Conservation (phyloP, 2,888 invertebrate genomes). For the Metopia argyrocephala region DNA sequence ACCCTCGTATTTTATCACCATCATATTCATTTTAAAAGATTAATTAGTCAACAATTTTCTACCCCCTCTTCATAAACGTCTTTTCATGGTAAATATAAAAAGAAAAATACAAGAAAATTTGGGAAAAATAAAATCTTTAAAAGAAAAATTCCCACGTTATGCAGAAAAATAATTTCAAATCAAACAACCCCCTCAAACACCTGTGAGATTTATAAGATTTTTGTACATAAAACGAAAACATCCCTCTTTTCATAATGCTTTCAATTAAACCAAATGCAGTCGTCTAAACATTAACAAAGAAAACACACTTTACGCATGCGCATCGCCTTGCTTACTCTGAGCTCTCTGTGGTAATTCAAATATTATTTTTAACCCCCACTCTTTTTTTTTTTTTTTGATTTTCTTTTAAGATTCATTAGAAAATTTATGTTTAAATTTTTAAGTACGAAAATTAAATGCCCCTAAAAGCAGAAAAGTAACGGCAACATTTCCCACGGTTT, state of each 20-base stretch:
- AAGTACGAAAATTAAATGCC: constrained; percentile 12
- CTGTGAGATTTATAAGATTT: constrained; percentile 33
- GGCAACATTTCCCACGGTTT: constrained; percentile 62
- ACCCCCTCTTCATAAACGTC: constrained; percentile 7
- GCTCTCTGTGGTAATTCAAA: background rate
- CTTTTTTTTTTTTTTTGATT: constrained; percentile 7
- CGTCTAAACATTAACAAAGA: too few species aligned
- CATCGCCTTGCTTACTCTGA: background rate
- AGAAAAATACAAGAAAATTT: constrained; percentile 1
- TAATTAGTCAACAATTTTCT: background rate
- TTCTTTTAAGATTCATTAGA: constrained; percentile 15
- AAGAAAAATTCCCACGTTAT: constrained; percentile 59
- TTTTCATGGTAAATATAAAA: constrained; percentile 42
- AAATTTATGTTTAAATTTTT: constrained; percentile 29
- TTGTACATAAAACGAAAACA: background rate
- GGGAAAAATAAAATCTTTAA: background rate
- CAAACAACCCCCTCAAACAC: constrained; percentile 43
- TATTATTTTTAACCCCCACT: constrained; percentile 37
- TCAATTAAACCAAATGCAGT: constrained; percentile 3
- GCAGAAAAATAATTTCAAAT: background rate
- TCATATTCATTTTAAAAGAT: too few species aligned
- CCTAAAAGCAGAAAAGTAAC: constrained; percentile 39
- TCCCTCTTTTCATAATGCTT: constrained; percentile 34
- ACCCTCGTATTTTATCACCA: too few species aligned
- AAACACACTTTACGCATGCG: constrained; percentile 60